A percentile compares a stretch with the other conserved stretches of the same genome.
phyloP scores from a whole-genome alignment of 1,140 invertebrate species.

The Ceratina australensis region DNA sequence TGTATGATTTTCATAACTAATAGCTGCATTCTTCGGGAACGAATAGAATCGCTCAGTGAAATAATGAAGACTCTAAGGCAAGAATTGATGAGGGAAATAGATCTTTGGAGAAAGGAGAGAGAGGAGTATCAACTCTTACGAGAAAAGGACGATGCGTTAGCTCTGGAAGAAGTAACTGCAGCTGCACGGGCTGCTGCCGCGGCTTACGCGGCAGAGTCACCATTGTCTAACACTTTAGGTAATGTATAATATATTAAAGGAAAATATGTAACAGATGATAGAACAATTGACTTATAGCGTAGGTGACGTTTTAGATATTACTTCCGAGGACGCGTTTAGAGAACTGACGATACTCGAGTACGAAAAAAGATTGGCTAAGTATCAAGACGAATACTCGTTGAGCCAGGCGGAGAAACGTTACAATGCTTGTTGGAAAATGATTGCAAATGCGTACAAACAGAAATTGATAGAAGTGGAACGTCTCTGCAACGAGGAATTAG shows the following conservation, averaged over 20 bases:
- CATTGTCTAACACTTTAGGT: slow-evolving; percentile 55
- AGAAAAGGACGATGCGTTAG: slow-evolving; percentile 52
- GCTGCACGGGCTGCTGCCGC: slow-evolving; percentile 60
- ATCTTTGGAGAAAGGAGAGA: slow-evolving; percentile 59
- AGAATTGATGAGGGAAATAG: slow-evolving; percentile 43
- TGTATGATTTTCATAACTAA: slow-evolving; percentile 19
- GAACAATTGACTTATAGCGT: background rate
- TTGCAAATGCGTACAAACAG: slow-evolving; percentile 58
- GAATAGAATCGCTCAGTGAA: slow-evolving; percentile 41
- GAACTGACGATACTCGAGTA: slow-evolving; percentile 61
- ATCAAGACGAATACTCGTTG: slow-evolving; percentile 52
- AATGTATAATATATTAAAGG: slow-evolving; percentile 10
- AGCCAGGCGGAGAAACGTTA: slow-evolving; percentile 62
- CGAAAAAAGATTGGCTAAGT: slow-evolving; percentile 63
- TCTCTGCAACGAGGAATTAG: slow-evolving; percentile 63
- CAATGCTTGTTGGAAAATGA: slow-evolving; percentile 50
- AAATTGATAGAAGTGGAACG: slow-evolving; percentile 61
- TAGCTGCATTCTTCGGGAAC: slow-evolving; percentile 52
- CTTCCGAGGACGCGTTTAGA: slow-evolving; percentile 22
- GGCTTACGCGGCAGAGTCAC: slow-evolving; percentile 62
- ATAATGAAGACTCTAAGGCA: slow-evolving; percentile 49
- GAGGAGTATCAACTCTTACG: slow-evolving; percentile 58
- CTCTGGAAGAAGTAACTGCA: slow-evolving; percentile 61
- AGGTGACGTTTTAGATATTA: slow-evolving; percentile 41
- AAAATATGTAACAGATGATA: background rate